Percentiles rank a stretch among this genome's conserved stretches.
These are phyloP conservation scores for Pteropus alecto DNA, from an alignment of 2,113 vertebrate genomes.

Conservation along the genomic window DNA sequence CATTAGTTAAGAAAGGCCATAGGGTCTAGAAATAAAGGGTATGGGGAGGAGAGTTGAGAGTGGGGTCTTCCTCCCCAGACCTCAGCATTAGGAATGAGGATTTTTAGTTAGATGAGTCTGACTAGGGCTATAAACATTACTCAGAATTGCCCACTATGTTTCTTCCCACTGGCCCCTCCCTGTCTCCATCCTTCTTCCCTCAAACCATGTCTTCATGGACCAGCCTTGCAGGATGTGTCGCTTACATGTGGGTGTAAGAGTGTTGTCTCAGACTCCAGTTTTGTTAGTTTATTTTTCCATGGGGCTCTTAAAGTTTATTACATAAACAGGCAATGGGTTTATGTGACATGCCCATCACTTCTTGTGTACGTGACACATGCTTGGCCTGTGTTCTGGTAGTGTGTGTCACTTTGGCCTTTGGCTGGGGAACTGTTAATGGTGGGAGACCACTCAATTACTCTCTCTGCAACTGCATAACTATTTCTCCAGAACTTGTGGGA, in stretches of 20 bases:
- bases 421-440: background rate
- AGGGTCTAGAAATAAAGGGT: background rate
- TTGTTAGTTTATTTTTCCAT: conserved; percentile 62
- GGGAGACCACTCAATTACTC: conserved; percentile 15
- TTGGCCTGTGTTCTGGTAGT: conserved; percentile 31
- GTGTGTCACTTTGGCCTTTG: conserved; percentile 55
- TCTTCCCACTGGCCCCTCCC: background rate
- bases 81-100: background rate
- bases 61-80: background rate
- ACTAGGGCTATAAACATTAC: background rate
- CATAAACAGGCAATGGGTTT: conserved; percentile 51
- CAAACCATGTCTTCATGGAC: background rate
- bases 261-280: conserved; percentile 30
- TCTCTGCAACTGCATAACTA: background rate
- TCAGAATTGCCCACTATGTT: background rate
- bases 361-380: conserved; percentile 51
- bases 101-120: background rate
- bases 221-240: background rate
- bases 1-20: background rate
- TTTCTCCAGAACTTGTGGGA: conserved; percentile 32
- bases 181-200: background rate
- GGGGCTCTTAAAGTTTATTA: conserved; percentile 63
- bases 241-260: conserved; percentile 25
- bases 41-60: background rate
- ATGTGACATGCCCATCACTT: conserved; percentile 44